Base-by-base conservation (phyloP, 37 sponge, comb jelly and placozoan species). In the Cladorhizidae sp. region DNA sequence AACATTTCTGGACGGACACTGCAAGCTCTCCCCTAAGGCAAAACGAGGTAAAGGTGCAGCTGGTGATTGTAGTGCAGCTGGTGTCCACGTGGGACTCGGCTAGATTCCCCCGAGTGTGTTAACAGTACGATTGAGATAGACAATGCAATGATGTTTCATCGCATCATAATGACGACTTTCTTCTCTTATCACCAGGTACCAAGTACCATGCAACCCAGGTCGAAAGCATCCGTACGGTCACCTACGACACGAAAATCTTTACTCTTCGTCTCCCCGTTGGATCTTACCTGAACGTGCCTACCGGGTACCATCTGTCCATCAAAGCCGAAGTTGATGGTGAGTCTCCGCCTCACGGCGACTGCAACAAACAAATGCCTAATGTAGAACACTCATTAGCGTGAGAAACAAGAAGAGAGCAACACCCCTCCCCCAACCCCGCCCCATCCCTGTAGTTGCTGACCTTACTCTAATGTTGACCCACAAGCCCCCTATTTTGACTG, bases 161-260 rank as follows among this genome's bases (percentile, higher is more conserved):
- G n/a, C n/a, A n/a, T n/a, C n/a, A n/a, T n/a, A n/a, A n/a, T n/a
- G n/a, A n/a, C n/a, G n/a, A n/a, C n/a, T n/a, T n/a, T n/a, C 72
- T n/a, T 2, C 0, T 17, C 51, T 22, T 72, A 23, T 43, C 25
- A 9, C 65, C 65, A 87, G 90, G 75, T 64, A 55, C 74, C 20
- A 79, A 70, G 62, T 83, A 78, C 29, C 83, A 71, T n/a, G 37
- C 41, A 14, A 78, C 80, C 29, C 75, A 70, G 14, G 45, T 96
- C 49, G 73, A 78, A 12, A 33, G 78, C 22, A 73, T 88, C 25
- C 40, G 41, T 0, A 38, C 74, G 2, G 83, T 93, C 17, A 91
- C 91, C 38, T 83, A 93, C 63, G 89, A 96, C 78, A 86, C 94
- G 7, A 88, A 83, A 67, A 49, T 93, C 35, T 96, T 90, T 79